Evolutionary conservation across 2,113 vertebrate species (phyloP).

Genomic region (Corythornis vintsioides): DNA sequence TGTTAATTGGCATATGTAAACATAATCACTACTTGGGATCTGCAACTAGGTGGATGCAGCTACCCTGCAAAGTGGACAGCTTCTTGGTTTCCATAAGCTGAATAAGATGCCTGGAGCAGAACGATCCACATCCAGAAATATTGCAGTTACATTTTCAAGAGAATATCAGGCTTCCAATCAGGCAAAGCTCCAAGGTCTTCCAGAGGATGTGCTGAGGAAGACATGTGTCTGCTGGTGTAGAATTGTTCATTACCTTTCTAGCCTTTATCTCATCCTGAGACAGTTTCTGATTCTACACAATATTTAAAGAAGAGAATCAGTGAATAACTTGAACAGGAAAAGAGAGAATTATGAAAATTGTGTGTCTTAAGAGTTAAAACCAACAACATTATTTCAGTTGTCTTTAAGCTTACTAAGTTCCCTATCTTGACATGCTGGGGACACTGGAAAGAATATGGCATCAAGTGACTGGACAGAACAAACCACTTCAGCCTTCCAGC

Average conservation of each 20-base stretch:
- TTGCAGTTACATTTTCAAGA: not conserved
- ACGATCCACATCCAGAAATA: not conserved
- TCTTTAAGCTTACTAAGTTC: not conserved
- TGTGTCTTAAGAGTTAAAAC: not conserved
- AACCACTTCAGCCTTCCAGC: not conserved
- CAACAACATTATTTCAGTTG: not conserved
- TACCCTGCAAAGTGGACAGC: not conserved
- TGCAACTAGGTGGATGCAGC: not conserved
- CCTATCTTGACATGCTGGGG: not conserved
- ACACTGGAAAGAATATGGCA: not conserved
- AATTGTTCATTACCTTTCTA: not conserved
- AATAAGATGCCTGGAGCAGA: not conserved
- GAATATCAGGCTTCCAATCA: not conserved
- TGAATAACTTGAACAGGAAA: not conserved
- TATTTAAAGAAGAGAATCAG: not conserved
- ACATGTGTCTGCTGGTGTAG: not conserved
- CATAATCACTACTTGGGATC: not conserved
- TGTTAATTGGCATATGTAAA: not conserved
- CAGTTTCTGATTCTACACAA: not conserved
- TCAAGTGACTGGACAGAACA: not conserved
- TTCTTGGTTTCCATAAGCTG: not conserved
- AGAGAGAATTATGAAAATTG: not conserved
- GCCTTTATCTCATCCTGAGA: not conserved
- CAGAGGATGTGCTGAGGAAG: not conserved
- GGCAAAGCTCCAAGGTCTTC: not conserved